Base-by-base conservation (phyloP, 2,113 vertebrate genomes). In the Opisthocomus hoazin region DNA sequence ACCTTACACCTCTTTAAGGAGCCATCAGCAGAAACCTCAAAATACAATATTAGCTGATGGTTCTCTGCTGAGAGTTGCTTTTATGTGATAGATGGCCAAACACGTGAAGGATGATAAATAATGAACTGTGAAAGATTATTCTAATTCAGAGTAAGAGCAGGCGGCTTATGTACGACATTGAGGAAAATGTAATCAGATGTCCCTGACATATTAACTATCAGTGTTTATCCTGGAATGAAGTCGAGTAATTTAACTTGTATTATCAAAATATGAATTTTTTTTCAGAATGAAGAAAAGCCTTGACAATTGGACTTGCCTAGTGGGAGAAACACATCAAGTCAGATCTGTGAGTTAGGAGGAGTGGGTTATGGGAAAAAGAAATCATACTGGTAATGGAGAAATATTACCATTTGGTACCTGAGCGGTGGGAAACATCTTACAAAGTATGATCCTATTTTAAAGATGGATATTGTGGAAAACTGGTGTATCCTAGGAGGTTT, bases 111-210 rank as follows among this genome's bases (percentile, higher is more conserved):
- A 51, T 92, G 90, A 92, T 89, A 70, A 86, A 96, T 34, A 41
- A 46, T 79, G 75, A 87, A 71, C 45, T 54, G n/a, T 50, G 54
- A 90, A 69, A 75, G 54, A 88, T 84, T 66, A 84, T 85, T 91
- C 70, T 54, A 71, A 95, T 89, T 87, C 95, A 77, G 87, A 89
- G 76, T 65, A 80, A 73, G 39, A 86, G 80, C 78, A 86, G 83
- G 14, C 11, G 53, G 57, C 13, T 86, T 45, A 27, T 41, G n/a
- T 64, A 71, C 89, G 87, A 37, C 53, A 66, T 22, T 36, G 73
- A 83, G 51, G 43, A 75, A 93, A 84, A 79, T 48, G n/a, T 66
- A 92, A 89, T 93, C 76, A 14, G 43, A 37, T 53, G 77, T 84
- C 85, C 75, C 91, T 89, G 79, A 87, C 69, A 82, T 23, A 75